A percentile compares a stretch with the other conserved stretches of the same genome.
Conservation (phyloP, 2,797 vertebrate genomes). For the Sebastiscus tertius region DNA sequence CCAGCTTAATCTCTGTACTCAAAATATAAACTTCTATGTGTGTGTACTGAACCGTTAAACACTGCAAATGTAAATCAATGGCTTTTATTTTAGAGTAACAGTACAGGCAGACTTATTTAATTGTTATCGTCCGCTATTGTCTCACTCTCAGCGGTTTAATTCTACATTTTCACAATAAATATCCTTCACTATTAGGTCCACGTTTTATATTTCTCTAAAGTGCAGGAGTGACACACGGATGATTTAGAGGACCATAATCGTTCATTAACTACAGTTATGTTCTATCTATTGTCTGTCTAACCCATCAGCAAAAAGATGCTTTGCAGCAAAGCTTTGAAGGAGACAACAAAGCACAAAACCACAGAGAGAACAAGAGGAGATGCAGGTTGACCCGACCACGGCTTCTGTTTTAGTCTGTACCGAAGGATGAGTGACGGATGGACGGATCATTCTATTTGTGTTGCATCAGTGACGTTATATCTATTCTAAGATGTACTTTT, state of each 20-base stretch:
- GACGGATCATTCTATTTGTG: conserved; percentile 24
- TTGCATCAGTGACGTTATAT: conserved; percentile 28
- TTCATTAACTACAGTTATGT: conserved; percentile 15
- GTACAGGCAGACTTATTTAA: conserved; percentile 37
- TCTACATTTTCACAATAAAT: conserved; percentile 51
- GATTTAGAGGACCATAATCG: conserved; percentile 23
- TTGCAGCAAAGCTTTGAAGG: conserved; percentile 47
- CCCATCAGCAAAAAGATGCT: conserved; percentile 22
- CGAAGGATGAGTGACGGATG: conserved; percentile 23
- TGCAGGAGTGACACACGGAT: conserved; percentile 67
- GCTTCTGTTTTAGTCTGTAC: conserved; percentile 24
- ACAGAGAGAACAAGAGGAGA: conserved; percentile 58
- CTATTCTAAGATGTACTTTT: conserved; percentile 49
- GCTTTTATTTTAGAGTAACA: conserved; percentile 54
- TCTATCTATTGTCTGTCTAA: conserved; percentile 33
- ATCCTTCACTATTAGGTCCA: conserved; percentile 57
- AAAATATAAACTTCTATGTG: conserved; percentile 69
- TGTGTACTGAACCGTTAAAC: conserved; percentile 29
- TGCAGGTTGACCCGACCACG: conserved; percentile 22
- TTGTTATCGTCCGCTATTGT: conserved; percentile 4
- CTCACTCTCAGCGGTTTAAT: conserved; percentile 13
- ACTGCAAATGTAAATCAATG: conserved; percentile 56
- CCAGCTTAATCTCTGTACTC: conserved; percentile 42
- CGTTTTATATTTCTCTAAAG: conserved; percentile 63
- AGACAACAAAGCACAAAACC: conserved; percentile 69